Conservation (phyloP, 2,888 invertebrate genomes). For the Drosophila cyrtoloma region DNA sequence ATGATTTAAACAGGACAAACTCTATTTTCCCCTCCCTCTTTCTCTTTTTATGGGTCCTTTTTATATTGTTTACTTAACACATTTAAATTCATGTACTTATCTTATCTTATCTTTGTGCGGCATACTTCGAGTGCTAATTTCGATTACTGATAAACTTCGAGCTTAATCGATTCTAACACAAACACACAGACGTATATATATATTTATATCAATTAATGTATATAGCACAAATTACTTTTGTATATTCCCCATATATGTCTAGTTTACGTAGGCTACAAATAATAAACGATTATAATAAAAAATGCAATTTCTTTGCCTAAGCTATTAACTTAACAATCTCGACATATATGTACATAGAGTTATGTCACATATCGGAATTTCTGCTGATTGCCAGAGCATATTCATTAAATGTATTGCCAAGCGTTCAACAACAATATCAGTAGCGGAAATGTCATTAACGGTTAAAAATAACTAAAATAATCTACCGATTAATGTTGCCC, state of each 20-base stretch:
- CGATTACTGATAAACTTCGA: constrained; percentile 21
- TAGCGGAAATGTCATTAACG: constrained; percentile 60
- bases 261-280: constrained; percentile 43
- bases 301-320: not conserved
- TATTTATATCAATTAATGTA: constrained; percentile 43
- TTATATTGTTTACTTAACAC: constrained; percentile 24
- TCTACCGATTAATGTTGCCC: constrained; percentile 48
- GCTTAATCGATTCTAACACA: constrained; percentile 31
- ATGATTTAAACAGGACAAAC: constrained; percentile 1
- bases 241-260: constrained; percentile 48
- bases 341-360: not conserved
- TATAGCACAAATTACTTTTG: constrained; percentile 52
- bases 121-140: constrained; percentile 28
- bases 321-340: not conserved
- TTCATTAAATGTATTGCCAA: constrained; percentile 18
- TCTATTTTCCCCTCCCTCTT: not conserved
- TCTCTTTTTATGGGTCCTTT: not conserved
- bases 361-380: not conserved
- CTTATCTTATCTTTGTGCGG: constrained; percentile 44
- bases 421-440: constrained; percentile 43
- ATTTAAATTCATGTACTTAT: constrained; percentile 47
- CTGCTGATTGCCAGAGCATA: constrained; percentile 2
- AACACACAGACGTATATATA: not conserved
- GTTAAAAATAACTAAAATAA: constrained; percentile 53
- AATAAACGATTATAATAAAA: constrained; percentile 27